phyloP scores from a whole-genome alignment of 2,797 vertebrate genomes.

The Lepidocolaptes lacrymiger region DNA sequence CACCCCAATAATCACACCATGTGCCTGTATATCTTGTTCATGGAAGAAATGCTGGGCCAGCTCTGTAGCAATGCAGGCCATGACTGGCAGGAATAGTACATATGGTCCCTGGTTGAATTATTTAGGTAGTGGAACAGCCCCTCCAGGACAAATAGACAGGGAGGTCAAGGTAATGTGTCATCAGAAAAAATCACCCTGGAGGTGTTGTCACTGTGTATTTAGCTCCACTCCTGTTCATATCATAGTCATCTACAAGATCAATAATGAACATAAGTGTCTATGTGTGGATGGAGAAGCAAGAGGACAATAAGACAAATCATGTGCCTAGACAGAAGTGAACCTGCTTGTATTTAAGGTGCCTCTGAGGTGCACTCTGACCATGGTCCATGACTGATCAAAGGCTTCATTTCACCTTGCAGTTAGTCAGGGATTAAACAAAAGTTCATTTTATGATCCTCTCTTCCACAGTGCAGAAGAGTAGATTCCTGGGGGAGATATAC shows the following conservation, averaged over 20 bases:
- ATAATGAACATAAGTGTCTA: not conserved
- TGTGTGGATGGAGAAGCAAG: not conserved
- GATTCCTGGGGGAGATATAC: not conserved
- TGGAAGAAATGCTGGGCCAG: not conserved
- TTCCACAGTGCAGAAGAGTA: not conserved
- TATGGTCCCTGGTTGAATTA: not conserved
- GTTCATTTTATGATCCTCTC: not conserved
- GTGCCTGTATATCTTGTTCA: not conserved
- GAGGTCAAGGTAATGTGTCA: not conserved
- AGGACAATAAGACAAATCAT: not conserved
- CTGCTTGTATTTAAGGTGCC: not conserved
- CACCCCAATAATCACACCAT: not conserved
- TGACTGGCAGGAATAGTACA: not conserved
- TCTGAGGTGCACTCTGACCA: not conserved
- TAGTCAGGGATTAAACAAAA: not conserved
- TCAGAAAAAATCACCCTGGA: not conserved
- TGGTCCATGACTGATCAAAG: not conserved
- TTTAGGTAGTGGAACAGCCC: not conserved
- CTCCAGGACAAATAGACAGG: not conserved
- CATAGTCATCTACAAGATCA: not conserved
- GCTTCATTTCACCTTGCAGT: not conserved
- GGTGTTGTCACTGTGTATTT: not conserved
- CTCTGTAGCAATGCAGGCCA: not conserved
- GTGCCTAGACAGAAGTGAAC: not conserved
- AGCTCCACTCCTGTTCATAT: not conserved